Conservation (phyloP, 2,888 invertebrate genomes). For the Branchellion lobata region DNA sequence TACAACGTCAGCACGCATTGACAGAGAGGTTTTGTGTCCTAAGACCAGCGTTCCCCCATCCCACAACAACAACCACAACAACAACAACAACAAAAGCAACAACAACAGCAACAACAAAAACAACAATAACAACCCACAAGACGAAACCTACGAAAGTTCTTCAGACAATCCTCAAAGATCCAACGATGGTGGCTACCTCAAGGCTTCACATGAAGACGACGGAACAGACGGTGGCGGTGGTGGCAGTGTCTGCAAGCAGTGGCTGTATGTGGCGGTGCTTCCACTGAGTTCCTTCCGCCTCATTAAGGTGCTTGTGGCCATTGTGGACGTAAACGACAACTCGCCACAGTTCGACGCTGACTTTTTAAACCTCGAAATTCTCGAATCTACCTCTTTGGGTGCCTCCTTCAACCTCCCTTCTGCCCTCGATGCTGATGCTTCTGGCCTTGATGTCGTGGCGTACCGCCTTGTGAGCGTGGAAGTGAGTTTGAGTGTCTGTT, state of each 20-base stretch:
- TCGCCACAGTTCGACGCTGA: constrained; percentile 43
- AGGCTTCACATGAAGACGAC: background rate
- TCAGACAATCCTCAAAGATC: no score
- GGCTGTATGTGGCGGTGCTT: constrained; percentile 43
- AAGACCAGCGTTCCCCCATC: background rate
- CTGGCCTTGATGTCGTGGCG: background rate
- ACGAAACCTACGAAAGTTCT: no score
- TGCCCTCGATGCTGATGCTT: constrained; percentile 46
- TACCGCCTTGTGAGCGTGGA: background rate
- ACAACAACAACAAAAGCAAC: constrained; percentile 27
- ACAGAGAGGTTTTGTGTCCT: constrained; percentile 30
- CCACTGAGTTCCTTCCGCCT: constrained; percentile 45
- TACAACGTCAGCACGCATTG: constrained; percentile 9
- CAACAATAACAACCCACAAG: no score
- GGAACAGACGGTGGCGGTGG: background rate
- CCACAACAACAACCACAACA: constrained; percentile 29
- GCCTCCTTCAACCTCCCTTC: constrained; percentile 44
- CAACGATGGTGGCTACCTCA: background rate
- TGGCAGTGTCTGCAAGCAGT: background rate
- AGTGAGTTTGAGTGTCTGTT: background rate
- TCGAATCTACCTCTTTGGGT: constrained; percentile 43
- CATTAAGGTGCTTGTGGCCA: constrained; percentile 46
- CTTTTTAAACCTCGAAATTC: constrained; percentile 38
- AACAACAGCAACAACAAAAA: no score
- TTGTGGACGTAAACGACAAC: constrained; percentile 50